Conservation (phyloP, 2,888 invertebrate species). For the Lycaena phlaeas region DNA sequence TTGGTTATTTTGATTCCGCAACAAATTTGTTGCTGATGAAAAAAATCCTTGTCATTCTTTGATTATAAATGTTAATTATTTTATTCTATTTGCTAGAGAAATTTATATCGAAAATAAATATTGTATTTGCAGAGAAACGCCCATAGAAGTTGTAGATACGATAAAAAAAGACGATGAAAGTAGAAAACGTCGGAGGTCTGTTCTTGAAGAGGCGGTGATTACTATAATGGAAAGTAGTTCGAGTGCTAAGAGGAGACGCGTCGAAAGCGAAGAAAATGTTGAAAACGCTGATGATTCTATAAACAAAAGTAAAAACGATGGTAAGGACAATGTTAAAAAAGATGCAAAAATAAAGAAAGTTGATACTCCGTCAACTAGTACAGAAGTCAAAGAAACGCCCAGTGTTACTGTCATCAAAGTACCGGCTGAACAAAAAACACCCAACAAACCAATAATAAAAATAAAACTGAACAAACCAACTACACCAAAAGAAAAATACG, state of each 20-base stretch:
- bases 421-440: slow-evolving; percentile 23
- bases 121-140: slow-evolving; percentile 28
- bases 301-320: slow-evolving; percentile 15
- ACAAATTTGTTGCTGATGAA: too few species aligned
- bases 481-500: slow-evolving; percentile 21
- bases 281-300: slow-evolving; percentile 8
- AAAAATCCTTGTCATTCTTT: too few species aligned
- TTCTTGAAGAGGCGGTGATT: slow-evolving; percentile 41
- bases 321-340: slow-evolving; percentile 12
- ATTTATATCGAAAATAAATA: too few species aligned
- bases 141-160: slow-evolving; percentile 28
- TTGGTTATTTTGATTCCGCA: too few species aligned
- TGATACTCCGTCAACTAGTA: slow-evolving; percentile 3
- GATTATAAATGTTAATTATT: too few species aligned
- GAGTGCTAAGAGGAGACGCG: slow-evolving; percentile 33
- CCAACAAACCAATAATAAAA: slow-evolving; percentile 21
- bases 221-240: slow-evolving; percentile 33
- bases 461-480: slow-evolving; percentile 20
- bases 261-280: slow-evolving; percentile 18
- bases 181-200: slow-evolving; percentile 52
- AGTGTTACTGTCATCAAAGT: slow-evolving; percentile 17
- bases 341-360: slow-evolving; percentile 4
- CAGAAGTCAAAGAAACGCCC: slow-evolving; percentile 8
- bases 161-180: slow-evolving; percentile 21
- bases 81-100: too few species aligned